Percentiles rank a stretch among this genome's conserved stretches.
phyloP scores from a whole-genome alignment of 2,888 invertebrate species.

The Cheilosia pagana region DNA sequence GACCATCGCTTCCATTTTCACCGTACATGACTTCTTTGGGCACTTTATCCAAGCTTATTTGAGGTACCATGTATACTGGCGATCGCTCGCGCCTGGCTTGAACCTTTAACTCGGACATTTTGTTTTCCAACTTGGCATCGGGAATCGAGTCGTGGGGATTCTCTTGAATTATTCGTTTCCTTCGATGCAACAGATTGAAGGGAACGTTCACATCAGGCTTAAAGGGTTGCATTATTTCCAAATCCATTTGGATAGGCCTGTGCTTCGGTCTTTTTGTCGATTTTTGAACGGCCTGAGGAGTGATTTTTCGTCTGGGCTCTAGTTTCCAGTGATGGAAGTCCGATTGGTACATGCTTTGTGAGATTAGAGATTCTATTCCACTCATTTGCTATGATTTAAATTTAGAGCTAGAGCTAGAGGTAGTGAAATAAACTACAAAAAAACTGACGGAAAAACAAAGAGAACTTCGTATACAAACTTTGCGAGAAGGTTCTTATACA shows the following conservation, averaged over 20 bases:
- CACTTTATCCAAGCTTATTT: conserved; percentile 73
- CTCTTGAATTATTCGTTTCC: conserved; percentile 58
- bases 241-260: conserved; percentile 66
- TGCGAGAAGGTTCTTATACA: too few species aligned
- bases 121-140: conserved; percentile 57
- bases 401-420: too few species aligned
- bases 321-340: conserved; percentile 24
- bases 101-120: conserved; percentile 62
- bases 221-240: conserved; percentile 69
- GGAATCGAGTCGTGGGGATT: conserved; percentile 68
- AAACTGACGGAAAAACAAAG: too few species aligned
- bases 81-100: conserved; percentile 65
- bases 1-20: conserved; percentile 38
- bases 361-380: neutral
- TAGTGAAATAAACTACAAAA: too few species aligned
- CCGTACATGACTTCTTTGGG: conserved; percentile 72
- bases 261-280: conserved; percentile 7
- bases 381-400: neutral
- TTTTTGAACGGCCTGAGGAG: neutral
- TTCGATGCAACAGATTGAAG: conserved; percentile 65
- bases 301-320: neutral
- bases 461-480: too few species aligned
- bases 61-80: conserved; percentile 72
- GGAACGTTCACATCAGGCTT: conserved; percentile 67
- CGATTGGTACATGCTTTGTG: conserved; percentile 21